Percentiles rank a stretch among this genome's conserved stretches.
Conservation (phyloP, 1,140 invertebrate species). For the Dendrolimus kikuchii region DNA sequence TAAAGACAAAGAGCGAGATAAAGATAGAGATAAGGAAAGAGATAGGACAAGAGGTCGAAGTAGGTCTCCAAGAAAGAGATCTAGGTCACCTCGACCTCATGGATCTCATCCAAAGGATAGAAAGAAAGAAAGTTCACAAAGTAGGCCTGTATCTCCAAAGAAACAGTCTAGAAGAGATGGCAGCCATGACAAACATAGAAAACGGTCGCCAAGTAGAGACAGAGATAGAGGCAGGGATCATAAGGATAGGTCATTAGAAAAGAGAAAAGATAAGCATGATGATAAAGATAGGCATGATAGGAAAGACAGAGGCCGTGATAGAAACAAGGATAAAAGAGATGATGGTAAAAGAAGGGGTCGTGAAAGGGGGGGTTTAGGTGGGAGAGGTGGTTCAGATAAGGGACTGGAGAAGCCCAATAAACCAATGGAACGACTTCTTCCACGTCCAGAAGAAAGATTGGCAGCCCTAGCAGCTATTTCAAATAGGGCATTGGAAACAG, state of each 20-base stretch:
- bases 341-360: conserved; percentile 56
- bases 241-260: conserved; percentile 66
- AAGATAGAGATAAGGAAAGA: conserved; percentile 57
- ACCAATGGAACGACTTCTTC: conserved; percentile 66
- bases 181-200: conserved; percentile 61
- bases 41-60: conserved; percentile 53
- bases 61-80: conserved; percentile 62
- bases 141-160: conserved; percentile 66
- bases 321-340: conserved; percentile 68
- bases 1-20: conserved; percentile 56
- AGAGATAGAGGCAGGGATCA: conserved; percentile 60
- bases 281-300: conserved; percentile 71
- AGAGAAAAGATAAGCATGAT: conserved; percentile 69
- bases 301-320: conserved; percentile 76
- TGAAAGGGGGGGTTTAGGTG: conserved; percentile 55
- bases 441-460: conserved; percentile 65
- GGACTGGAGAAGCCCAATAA: conserved; percentile 71
- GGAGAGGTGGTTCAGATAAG: conserved; percentile 54
- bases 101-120: conserved; percentile 62
- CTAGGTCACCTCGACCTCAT: conserved; percentile 55
- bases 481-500: conserved; percentile 62
- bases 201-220: conserved; percentile 54
- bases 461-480: conserved; percentile 67
- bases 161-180: conserved; percentile 55
- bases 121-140: conserved; percentile 65